Base-by-base conservation (phyloP, 2,888 invertebrate genomes). In the Chrysopilus asiliformis region DNA sequence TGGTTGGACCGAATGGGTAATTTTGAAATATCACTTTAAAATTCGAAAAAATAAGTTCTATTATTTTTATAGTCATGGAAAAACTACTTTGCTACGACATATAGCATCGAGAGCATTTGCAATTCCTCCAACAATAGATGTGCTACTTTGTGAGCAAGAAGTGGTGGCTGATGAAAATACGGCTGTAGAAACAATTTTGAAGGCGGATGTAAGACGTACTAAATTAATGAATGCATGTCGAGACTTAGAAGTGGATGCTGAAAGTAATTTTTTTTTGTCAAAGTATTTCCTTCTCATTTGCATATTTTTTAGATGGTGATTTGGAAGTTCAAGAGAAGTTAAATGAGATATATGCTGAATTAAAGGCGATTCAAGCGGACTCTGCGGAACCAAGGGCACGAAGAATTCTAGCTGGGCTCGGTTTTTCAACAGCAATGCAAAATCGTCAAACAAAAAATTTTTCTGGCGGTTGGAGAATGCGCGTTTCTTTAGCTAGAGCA, bases 401-500 rank as follows among this genome's bases (percentile, higher is more conserved):
- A 1, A 73, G 98, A 40, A 97, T 99, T 52, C 67, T 98, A 29
- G 93, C 97, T 42, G 98, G 98, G 81, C 68, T 98, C 36, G 97
- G 97, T 28, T 98, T 98, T 63, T 84, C 73, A 44, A 74, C 75
- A 49, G 74, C 75, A 53, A 86, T 86, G 86, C 95, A 95, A 60
- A 72, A 93, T 61, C 71, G 95, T 42, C 77, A 91, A 22, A 86
- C 86, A 1, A 86, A 84, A 62, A 81, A 84, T 58, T 86, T 86
- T 59, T 86, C 86, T 39, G 86, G 85, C 51, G 98, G 98, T 31
- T 99, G 98, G 98, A 74, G 98, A 46, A 99, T 99, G 98, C 79
- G 98, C 55, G 95, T 98, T 4, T 97, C 95, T 0, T 66, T 98
- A 27, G 97, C 95, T 2, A 74, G 95, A 58, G 97, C 98, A 3